A percentile compares a stretch with the other conserved stretches of the same genome.
Evolutionary conservation across 2,888 invertebrate genomes (phyloP).

Genomic region (Chesias legatella): DNA sequence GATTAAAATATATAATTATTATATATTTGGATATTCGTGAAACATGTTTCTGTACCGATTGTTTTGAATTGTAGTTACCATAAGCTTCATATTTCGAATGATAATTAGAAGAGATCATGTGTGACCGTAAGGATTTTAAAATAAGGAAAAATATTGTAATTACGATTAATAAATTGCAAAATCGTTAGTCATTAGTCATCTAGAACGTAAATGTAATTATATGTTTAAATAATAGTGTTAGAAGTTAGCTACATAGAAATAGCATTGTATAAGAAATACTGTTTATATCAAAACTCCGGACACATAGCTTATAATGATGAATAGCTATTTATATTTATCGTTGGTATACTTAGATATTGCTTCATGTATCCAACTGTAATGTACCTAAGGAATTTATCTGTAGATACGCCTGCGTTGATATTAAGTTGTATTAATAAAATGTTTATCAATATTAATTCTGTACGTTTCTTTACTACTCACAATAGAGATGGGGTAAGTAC

Average conservation of each 20-base stretch:
- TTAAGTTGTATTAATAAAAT: conserved; percentile 53
- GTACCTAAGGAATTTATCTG: conserved; percentile 58
- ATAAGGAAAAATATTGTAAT: too few species aligned
- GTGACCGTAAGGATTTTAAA: too few species aligned
- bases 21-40: background rate
- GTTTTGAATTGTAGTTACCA: too few species aligned
- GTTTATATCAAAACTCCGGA: conserved; percentile 62
- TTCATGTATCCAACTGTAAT: conserved; percentile 46
- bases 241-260: conserved; percentile 11
- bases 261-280: conserved; percentile 34
- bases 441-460: conserved; percentile 34
- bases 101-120: too few species aligned
- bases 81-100: too few species aligned
- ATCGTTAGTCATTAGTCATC: too few species aligned
- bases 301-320: conserved; percentile 2
- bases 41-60: too few species aligned
- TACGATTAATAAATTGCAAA: too few species aligned
- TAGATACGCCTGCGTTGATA: conserved; percentile 52
- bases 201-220: background rate
- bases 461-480: conserved; percentile 24
- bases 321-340: too few species aligned
- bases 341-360: conserved; percentile 10
- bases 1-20: conserved; percentile 9
- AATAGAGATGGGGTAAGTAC: too few species aligned
- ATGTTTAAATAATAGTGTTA: background rate